Percentiles rank a stretch among this genome's conserved stretches.
Conservation (phyloP, 2,797 vertebrate species). For the Borostomias antarcticus region DNA sequence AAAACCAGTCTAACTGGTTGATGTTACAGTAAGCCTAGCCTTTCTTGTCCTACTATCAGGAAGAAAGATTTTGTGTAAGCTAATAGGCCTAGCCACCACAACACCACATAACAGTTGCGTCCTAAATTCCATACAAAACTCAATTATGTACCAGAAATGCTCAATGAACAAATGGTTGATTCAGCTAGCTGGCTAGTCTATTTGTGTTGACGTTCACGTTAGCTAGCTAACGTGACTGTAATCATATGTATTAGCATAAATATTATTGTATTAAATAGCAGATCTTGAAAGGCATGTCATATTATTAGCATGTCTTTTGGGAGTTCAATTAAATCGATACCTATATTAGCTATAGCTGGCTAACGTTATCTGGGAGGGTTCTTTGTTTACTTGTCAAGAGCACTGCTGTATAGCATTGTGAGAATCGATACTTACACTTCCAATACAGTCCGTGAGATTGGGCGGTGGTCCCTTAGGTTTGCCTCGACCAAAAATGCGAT, state of each 20-base stretch:
- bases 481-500: slow-evolving; percentile 90
- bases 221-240: background rate
- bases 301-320: too few relatives aligned
- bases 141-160: background rate
- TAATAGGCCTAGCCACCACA: background rate
- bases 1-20: slow-evolving; percentile 13
- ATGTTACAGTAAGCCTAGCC: background rate
- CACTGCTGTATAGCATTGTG: too few relatives aligned
- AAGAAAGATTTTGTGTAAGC: background rate
- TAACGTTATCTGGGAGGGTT: slow-evolving; percentile 14
- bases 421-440: slow-evolving; percentile 77
- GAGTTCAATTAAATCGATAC: too few relatives aligned
- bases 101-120: background rate
- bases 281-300: too few relatives aligned
- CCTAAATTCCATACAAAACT: too few relatives aligned
- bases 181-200: background rate
- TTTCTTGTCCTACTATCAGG: background rate
- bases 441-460: slow-evolving; percentile 94
- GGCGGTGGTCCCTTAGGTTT: slow-evolving; percentile 90
- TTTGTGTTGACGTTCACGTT: background rate
- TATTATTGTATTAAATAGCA: too few relatives aligned
- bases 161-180: background rate
- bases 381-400: slow-evolving; percentile 62
- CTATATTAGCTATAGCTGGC: too few relatives aligned
- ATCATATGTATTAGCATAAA: too few relatives aligned